These are phyloP conservation scores for Eurytoma californica DNA, from an alignment of 2,888 invertebrate species.

Conservation along the genomic window DNA sequence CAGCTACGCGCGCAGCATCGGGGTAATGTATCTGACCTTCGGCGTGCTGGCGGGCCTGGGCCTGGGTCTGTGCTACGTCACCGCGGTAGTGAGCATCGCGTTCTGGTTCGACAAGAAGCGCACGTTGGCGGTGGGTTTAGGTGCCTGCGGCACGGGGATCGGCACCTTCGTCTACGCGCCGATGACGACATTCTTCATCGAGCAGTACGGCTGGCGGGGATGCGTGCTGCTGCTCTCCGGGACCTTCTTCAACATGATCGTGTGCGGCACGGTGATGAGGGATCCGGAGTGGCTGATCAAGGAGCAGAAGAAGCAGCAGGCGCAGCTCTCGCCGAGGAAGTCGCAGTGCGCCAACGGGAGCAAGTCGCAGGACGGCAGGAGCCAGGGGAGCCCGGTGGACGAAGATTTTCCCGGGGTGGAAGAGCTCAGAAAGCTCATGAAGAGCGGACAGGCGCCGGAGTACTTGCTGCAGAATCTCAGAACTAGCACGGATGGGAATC, in stretches of 20 bases:
- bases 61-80: slow-evolving; percentile 89
- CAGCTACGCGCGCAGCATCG: slow-evolving; percentile 83
- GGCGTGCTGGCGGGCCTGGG: slow-evolving; percentile 90
- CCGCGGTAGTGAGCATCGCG: slow-evolving; percentile 93
- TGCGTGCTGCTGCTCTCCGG: slow-evolving; percentile 88
- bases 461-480: slow-evolving; percentile 80
- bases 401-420: slow-evolving; percentile 80
- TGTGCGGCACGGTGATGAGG: slow-evolving; percentile 90
- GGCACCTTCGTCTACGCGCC: slow-evolving; percentile 93
- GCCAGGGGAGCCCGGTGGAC: slow-evolving; percentile 77
- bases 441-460: slow-evolving; percentile 82
- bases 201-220: slow-evolving; percentile 90
- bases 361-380: slow-evolving; percentile 60
- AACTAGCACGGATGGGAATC: slow-evolving; percentile 78
- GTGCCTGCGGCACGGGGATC: slow-evolving; percentile 92
- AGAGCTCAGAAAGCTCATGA: slow-evolving; percentile 82
- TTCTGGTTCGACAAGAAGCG: slow-evolving; percentile 94
- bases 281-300: slow-evolving; percentile 89
- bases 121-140: slow-evolving; percentile 89
- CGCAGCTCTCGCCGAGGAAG: slow-evolving; percentile 36
- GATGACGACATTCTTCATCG: slow-evolving; percentile 86
- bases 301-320: slow-evolving; percentile 78
- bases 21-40: slow-evolving; percentile 89
- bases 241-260: slow-evolving; percentile 88
- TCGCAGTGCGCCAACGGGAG: slow-evolving; percentile 64